Evolutionary conservation across 2,113 vertebrate species (phyloP), one percentile per base, ranked within the genome.

Genomic region (Neotoma lepida): DNA sequence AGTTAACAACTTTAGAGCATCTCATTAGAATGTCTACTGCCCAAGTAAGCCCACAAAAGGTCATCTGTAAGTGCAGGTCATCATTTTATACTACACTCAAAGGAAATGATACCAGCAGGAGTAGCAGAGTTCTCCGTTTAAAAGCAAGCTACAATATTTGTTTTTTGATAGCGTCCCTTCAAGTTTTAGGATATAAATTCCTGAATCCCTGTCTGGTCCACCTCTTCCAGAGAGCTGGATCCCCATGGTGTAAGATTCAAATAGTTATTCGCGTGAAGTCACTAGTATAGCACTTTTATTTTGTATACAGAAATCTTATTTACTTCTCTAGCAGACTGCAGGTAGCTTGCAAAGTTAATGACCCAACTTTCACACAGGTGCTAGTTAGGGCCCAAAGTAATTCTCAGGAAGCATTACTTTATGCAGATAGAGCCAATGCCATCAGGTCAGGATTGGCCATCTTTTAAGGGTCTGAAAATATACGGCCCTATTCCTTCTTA

Each of bases 1-100:
- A 94, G 82, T 76, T 91, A 81, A 86, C 77, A 89, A 91, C 86
- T 95, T 84, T 71, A 88, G 63, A 82, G 14, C 49, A 94, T 68
- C 88, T 70, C 64, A 66, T 84, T 64, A 80, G 56, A 86, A 89
- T 74, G 89, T 94, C 91, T 84, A 33, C 44, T 95, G 91, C 49
- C 90, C 74, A 89, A 17, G 22, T 6, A 71, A 80, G 82, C 46
- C 77, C 33, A 70, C 44, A 49, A 84, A 91, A 94, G 33, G 66
- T 96, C 70, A 71, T 92, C 58, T 73, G 6, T 41, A 56, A 93
- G 46, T 82, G 70, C 71, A 86, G 85, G 20, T 22, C 68, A 92
- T 61, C 44, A 39, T 54, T 91, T 87, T 44, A 90, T 73, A 61
- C 49, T 77, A 33, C 4, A 68, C 64, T 61, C 82, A 56, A 76